These are phyloP conservation scores for Carabus problematicus DNA, from an alignment of 2,888 invertebrate species.

Conservation along the genomic window DNA sequence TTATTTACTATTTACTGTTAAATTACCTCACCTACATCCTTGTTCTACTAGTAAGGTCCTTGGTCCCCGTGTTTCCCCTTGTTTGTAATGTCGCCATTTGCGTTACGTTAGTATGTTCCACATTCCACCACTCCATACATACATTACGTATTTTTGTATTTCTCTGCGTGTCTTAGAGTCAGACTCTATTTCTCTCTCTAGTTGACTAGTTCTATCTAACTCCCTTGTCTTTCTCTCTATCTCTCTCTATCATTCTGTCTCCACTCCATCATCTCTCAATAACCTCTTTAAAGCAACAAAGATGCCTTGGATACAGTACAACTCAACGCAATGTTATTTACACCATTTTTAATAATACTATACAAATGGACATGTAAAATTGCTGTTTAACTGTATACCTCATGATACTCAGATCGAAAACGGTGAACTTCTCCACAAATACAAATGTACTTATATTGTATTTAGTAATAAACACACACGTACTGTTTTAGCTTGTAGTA, in stretches of 20 bases:
- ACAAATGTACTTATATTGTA: conserved; percentile 63
- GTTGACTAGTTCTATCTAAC: neutral
- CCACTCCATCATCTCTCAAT: conserved; percentile 19
- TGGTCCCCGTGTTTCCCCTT: no score
- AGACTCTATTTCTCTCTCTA: neutral
- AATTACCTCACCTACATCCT: no score
- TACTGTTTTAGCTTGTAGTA: conserved; percentile 41
- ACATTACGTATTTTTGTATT: no score
- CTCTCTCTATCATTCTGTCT: neutral
- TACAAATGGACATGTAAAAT: conserved; percentile 44
- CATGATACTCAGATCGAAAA: conserved; percentile 39
- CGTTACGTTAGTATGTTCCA: no score
- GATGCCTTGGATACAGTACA: conserved; percentile 62
- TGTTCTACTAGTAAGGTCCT: no score
- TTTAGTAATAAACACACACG: conserved; percentile 45
- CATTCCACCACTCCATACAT: no score
- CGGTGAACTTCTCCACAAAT: conserved; percentile 43
- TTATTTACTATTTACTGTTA: no score
- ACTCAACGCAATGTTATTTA: conserved; percentile 51
- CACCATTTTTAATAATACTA: conserved; percentile 50
- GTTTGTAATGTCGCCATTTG: no score
- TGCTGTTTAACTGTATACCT: conserved; percentile 43
- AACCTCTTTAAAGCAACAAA: conserved; percentile 54
- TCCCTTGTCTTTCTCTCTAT: neutral
- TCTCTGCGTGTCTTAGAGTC: neutral